A percentile compares a stretch with the other conserved stretches of the same genome.
These are phyloP conservation scores for Perognathus longimembris DNA, from an alignment of 2,113 vertebrate genomes.

Conservation along the genomic window DNA sequence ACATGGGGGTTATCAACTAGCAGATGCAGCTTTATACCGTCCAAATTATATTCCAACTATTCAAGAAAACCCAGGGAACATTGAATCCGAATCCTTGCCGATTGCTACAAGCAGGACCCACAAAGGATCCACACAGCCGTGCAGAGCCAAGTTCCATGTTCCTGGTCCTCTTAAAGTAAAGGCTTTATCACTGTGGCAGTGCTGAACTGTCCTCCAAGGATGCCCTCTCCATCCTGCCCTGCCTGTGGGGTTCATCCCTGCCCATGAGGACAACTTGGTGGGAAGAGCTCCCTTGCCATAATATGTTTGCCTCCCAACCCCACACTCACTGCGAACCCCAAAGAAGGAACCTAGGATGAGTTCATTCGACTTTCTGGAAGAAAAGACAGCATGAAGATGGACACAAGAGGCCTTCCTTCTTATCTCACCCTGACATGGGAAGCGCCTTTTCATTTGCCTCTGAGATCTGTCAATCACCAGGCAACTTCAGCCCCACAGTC, in stretches of 20 bases:
- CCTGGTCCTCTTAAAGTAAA: neutral
- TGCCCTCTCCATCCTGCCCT: neutral
- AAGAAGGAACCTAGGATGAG: neutral
- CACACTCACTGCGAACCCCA: neutral
- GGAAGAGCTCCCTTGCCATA: neutral
- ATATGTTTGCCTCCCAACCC: neutral
- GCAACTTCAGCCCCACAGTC: neutral
- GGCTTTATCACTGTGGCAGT: neutral
- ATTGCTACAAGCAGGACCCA: neutral
- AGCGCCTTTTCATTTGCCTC: slow-evolving; percentile 14
- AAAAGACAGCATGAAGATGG: neutral
- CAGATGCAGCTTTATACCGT: neutral
- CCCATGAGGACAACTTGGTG: neutral
- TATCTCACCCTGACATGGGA: neutral
- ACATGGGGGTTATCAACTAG: neutral
- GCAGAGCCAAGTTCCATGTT: neutral
- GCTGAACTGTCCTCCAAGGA: neutral
- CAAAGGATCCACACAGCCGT: neutral
- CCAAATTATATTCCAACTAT: neutral
- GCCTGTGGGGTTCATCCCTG: neutral
- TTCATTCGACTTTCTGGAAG: slow-evolving; percentile 9
- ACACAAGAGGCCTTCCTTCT: neutral
- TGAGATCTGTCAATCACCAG: neutral
- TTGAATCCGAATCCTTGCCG: neutral
- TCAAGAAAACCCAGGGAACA: neutral